phyloP scores from a whole-genome alignment of 1,140 invertebrate genomes.

The Venustaconcha ellipsiformis region DNA sequence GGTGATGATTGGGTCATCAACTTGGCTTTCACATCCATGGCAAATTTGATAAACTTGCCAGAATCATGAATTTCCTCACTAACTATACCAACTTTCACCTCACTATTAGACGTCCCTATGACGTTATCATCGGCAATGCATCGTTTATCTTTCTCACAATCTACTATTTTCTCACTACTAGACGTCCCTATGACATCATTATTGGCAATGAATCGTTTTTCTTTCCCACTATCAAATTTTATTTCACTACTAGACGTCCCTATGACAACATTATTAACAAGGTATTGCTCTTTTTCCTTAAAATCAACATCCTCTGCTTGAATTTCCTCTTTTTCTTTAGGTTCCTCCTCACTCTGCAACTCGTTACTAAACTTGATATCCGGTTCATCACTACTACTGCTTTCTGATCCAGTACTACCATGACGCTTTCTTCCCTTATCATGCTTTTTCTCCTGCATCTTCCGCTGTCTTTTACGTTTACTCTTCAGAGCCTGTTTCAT shows the following conservation, averaged over 20 bases:
- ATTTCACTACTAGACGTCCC: constrained; percentile 2
- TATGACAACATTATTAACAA: background rate
- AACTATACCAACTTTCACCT: constrained; percentile 1
- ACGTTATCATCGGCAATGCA: background rate
- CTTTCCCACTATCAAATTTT: background rate
- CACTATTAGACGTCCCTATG: background rate
- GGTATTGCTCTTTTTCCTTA: constrained; percentile 6
- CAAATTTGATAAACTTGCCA: background rate
- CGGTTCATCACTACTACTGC: constrained; percentile 48
- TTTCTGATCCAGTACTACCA: constrained; percentile 51
- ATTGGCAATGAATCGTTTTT: background rate
- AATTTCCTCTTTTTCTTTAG: constrained; percentile 17
- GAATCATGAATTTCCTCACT: constrained; percentile 6
- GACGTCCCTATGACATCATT: background rate
- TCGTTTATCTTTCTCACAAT: background rate
- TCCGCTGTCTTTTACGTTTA: constrained; percentile 56
- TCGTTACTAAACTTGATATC: constrained; percentile 30
- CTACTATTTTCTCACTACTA: background rate
- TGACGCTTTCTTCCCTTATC: constrained; percentile 30
- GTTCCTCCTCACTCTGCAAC: constrained; percentile 16
- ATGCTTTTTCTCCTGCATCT: constrained; percentile 54
- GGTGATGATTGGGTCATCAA: constrained; percentile 18
- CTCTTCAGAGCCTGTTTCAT: constrained; percentile 64
- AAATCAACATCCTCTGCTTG: constrained; percentile 13
- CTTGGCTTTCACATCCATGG: constrained; percentile 27